Evolutionary conservation across 2,888 invertebrate species (phyloP), one percentile per base, ranked within the genome.

Genomic region (Xylota sylvarum): DNA sequence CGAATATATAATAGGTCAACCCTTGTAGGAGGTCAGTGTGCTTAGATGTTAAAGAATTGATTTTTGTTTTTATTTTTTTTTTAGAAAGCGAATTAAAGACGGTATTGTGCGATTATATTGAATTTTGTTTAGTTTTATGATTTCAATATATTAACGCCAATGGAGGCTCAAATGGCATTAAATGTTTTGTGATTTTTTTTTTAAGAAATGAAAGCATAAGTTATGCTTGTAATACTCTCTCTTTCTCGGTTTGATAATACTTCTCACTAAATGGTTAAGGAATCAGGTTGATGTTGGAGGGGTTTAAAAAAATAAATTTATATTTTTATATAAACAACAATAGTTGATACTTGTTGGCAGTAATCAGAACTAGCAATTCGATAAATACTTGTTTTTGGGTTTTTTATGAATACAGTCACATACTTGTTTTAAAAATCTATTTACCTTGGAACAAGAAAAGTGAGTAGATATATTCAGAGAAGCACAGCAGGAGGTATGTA

Each of bases 71-170:
- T 27, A 2, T 23, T 23, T 23, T 23, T 23, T 23, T 23, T 60
- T 62, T 65, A 17, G 40, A 65, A 85, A 70, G 55, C 62, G 58
- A 76, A 58, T 70, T 40, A 70, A 50, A 60, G 60, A 48, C 37
- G 56, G 40, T 80, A 74, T 85, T 85, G 85, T 81, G 85, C 85
- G 76, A 76, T 85, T 67, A 14, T 60, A 62, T 70, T 76, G 14
- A 64, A 58, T 65, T 50, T 2, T 40, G 17, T 30, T 37, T 69
- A 14, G 4, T 1, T 12, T 37, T 9, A 37, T 23, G 19, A 52
- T 67, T 10, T 35, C 10, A n/a, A 40, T n/a, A n/a, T 30, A 5
- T 4, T 30, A 30, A 30, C 12, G 10, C 10, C 37, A 37, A 37
- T 37, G 4, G 35, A 35, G 35, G 5, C 9, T 7, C 4, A 35